Evolutionary conservation across 2,888 invertebrate species (phyloP).

Genomic region (Acrobasis consociella): DNA sequence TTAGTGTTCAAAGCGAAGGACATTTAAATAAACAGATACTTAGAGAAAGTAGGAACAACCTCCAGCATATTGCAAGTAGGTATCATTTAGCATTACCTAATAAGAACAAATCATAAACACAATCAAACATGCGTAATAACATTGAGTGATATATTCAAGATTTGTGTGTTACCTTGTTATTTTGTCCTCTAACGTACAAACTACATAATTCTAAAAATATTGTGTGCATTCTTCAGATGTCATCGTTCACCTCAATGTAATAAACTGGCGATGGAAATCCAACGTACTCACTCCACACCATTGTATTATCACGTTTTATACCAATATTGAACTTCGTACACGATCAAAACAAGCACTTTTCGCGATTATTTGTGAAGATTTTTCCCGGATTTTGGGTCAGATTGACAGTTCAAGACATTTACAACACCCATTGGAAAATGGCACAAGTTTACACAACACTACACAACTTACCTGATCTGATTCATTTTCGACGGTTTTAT

Average conservation of each 20-base stretch:
- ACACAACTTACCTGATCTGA: slow-evolving; percentile 73
- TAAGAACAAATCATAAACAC: slow-evolving; percentile 36
- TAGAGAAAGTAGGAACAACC: slow-evolving; percentile 58
- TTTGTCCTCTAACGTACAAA: slow-evolving; percentile 72
- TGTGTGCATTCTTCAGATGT: slow-evolving; percentile 73
- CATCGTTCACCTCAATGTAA: slow-evolving; percentile 59
- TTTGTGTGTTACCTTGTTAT: slow-evolving; percentile 62
- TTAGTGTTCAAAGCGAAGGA: slow-evolving; percentile 50
- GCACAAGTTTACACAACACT: slow-evolving; percentile 59
- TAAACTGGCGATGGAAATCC: slow-evolving; percentile 38
- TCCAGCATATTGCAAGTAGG: slow-evolving; percentile 42
- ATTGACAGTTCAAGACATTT: slow-evolving; percentile 77
- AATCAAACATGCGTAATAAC: slow-evolving; percentile 21
- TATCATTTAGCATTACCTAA: slow-evolving; percentile 38
- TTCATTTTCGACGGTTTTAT: slow-evolving; percentile 80
- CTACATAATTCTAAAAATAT: slow-evolving; percentile 81
- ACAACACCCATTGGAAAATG: slow-evolving; percentile 69
- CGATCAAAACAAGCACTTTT: slow-evolving; percentile 45
- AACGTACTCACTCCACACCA: slow-evolving; percentile 31
- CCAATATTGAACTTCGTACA: slow-evolving; percentile 24
- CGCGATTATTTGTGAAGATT: slow-evolving; percentile 52
- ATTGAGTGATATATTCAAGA: slow-evolving; percentile 46
- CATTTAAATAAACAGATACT: slow-evolving; percentile 39
- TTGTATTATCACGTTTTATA: slow-evolving; percentile 18
- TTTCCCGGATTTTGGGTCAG: slow-evolving; percentile 73